Percentiles rank a stretch among this genome's conserved stretches.
Evolutionary conservation across 2,888 invertebrate species (phyloP).

Genomic region (Cataglyphis altisquamis): DNA sequence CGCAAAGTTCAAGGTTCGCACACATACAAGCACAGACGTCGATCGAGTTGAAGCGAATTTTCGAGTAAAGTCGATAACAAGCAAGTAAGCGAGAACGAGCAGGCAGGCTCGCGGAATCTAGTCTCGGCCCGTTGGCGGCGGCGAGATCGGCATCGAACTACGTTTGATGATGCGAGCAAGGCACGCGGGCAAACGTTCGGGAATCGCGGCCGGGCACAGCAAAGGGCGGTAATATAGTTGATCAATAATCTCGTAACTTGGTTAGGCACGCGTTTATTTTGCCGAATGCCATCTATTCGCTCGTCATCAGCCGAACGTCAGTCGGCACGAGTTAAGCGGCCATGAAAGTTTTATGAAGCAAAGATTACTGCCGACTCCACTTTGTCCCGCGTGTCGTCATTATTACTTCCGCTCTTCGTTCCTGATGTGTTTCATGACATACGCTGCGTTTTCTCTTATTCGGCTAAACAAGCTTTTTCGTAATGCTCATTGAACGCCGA

Average conservation of each 20-base stretch:
- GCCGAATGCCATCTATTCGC: conserved; percentile 58
- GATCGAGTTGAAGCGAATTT: conserved; percentile 38
- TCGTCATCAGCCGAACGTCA: conserved; percentile 37
- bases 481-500: neutral
- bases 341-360: conserved; percentile 45
- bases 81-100: conserved; percentile 9
- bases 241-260: conserved; percentile 70
- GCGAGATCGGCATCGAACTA: conserved; percentile 52
- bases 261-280: conserved; percentile 56
- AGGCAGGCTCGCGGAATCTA: conserved; percentile 50
- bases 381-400: conserved; percentile 42
- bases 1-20: conserved; percentile 54
- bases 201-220: conserved; percentile 67
- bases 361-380: conserved; percentile 46
- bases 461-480: conserved; percentile 21
- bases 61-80: conserved; percentile 39
- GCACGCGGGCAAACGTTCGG: conserved; percentile 75
- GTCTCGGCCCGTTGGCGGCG: conserved; percentile 51
- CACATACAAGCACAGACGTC: neutral
- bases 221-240: conserved; percentile 57
- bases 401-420: conserved; percentile 4
- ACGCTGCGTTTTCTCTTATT: neutral
- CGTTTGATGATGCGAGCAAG: conserved; percentile 61
- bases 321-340: conserved; percentile 50
- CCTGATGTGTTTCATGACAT: neutral